Evolutionary conservation across 2,888 invertebrate species (phyloP), one percentile per base, ranked within the genome.

Genomic region (Nipponacmea schrenckii): DNA sequence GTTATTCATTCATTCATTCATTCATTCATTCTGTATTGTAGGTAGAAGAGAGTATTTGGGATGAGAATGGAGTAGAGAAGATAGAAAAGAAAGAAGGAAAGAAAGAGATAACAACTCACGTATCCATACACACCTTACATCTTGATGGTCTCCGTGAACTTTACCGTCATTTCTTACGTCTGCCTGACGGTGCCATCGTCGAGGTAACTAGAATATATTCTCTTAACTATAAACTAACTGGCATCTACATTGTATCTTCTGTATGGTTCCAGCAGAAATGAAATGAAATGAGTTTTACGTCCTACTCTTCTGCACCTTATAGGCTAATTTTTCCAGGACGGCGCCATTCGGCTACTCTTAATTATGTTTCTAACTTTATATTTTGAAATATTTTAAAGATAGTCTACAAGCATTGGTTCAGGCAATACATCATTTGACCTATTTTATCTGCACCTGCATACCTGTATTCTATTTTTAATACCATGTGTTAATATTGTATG

Each of bases 141-240:
- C 79, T 87, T 64, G 88, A 88, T 68, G 88, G 88, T 10, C 82
- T 87, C 56, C 74, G 86, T 0, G 86, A 87, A 73, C 81, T 87
- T 14, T 84, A 86, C 76, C 69, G 88, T 65, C 87, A 88, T 74
- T 88, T 86, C 78, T 80, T 87, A 31, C 72, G 86, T 8, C 83
- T 86, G 0, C 88, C 88, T 39, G 86, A 87, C 79, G 88, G 88
- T 7, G 87, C 85, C 48, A 83, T 88, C 64, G 83, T 86, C 17
- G 88, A 88, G 86, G 87, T 87, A 70, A 45, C 63, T 8, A 2
- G 24, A 20, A 62, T 17, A 31, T 62, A 14, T 17, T 68, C 31
- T 4, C 10, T 64, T 26, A 7, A 48, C 64, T 65, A 39, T 20
- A 12, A 56, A 27, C 24, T 20, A 64, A 20, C n/a, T 26, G 20